Evolutionary conservation across 2,797 vertebrate species (phyloP), one percentile per base, ranked within the genome.

Genomic region (Brachymystax lenok): DNA sequence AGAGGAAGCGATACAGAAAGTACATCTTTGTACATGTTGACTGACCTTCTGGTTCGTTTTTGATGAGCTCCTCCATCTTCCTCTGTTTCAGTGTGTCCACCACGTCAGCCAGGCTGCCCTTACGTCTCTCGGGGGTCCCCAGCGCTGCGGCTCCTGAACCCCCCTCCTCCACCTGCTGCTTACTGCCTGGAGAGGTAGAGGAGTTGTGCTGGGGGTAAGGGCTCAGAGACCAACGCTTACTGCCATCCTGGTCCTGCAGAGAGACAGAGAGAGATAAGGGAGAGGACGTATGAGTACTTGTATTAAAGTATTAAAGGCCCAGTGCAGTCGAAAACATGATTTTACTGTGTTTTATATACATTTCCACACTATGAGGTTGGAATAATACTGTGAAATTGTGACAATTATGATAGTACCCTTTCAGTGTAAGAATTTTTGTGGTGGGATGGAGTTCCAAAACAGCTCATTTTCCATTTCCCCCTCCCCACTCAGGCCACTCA

Each of bases 21-120:
- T 82, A 82, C 8, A 21, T 80, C 79, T 83, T 81, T 68, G 77
- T n/a, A 7, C 8, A 61, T 61, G 21, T 2, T 21, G 76, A 90
- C 95, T 96, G 95, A 99, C 98, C 98, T 96, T 99, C 97, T 35
- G 98, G 97, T 90, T 99, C 98, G 1, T 97, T 98, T 91, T 99
- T 99, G 88, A 99, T 99, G 90, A 99, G 95, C 91, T 99, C 98
- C 87, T 99, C 98, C 98, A 99, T 99, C 93, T 99, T 99, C 83
- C 97, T 95, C 80, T 99, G 98, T 86, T 99, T 99, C 90, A 99
- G 94, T 74, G 97, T 96, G 94, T 99, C 98, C 83, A 99, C 98
- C 61, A 99, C 98, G 16, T 99, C 98, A 0, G 98, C 98, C 82
- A 99, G 92, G 93, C 98, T 99, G 88, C 98, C 98, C 92, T 99